These are phyloP conservation scores for Opisthocomus hoazin DNA, from an alignment of 2,113 vertebrate species.

Conservation along the genomic window DNA sequence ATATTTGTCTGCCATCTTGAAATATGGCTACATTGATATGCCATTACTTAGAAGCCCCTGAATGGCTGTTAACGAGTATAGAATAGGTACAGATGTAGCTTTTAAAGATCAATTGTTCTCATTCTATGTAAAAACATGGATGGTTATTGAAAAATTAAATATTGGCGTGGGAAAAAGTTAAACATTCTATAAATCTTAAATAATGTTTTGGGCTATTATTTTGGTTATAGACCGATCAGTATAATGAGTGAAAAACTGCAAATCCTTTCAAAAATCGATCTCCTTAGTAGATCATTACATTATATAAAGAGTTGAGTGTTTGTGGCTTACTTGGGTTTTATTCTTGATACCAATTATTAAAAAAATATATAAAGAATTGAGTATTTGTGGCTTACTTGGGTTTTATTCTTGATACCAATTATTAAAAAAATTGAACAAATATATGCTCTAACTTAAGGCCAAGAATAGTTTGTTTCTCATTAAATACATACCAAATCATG, in stretches of 20 bases:
- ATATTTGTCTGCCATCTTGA: not conserved
- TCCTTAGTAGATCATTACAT: not conserved
- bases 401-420: not conserved
- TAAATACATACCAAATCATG: not conserved
- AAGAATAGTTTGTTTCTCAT: not conserved
- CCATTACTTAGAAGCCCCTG: not conserved
- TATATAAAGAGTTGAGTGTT: not conserved
- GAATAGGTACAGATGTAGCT: not conserved
- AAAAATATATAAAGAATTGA: not conserved
- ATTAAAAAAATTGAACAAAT: not conserved
- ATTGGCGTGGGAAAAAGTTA: not conserved
- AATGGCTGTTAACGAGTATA: not conserved
- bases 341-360: not conserved
- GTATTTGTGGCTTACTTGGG: not conserved
- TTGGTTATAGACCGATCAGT: not conserved
- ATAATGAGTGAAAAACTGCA: conserved; percentile 5
- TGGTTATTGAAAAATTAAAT: not conserved
- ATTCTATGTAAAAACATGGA: not conserved
- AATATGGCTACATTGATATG: not conserved
- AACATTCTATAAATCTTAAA: not conserved
- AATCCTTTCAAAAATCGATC: conserved; percentile 19
- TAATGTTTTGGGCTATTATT: not conserved
- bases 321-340: not conserved
- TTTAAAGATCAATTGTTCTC: not conserved
- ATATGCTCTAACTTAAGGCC: not conserved